phyloP scores from a whole-genome alignment of 1,140 invertebrate genomes.

The Cepaea nemoralis region DNA sequence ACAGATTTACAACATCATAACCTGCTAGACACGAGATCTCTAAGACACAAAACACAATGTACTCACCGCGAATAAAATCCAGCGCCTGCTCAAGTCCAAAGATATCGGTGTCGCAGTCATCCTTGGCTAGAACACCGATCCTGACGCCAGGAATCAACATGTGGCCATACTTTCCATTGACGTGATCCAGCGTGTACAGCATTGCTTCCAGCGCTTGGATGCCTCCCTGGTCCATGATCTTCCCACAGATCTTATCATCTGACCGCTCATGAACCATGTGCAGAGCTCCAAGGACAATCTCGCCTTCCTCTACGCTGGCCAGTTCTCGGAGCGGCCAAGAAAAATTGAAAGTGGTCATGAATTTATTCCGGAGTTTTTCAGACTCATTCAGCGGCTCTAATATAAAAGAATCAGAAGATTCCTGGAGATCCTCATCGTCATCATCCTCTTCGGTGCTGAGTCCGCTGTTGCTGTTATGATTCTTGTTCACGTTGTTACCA shows the following conservation, averaged over 20 bases:
- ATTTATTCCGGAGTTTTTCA: conserved; percentile 35
- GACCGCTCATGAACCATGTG: conserved; percentile 96
- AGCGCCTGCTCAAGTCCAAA: conserved; percentile 96
- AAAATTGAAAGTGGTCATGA: conserved; percentile 58
- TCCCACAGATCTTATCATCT: conserved; percentile 86
- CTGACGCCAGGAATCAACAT: conserved; percentile 78
- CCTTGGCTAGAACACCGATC: conserved; percentile 89
- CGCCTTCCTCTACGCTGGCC: conserved; percentile 87
- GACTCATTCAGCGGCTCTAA: conserved; percentile 1
- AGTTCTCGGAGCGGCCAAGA: conserved; percentile 86
- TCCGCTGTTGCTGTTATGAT: background rate
- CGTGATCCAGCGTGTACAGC: conserved; percentile 89
- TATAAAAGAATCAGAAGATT: background rate
- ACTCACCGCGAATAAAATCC: conserved; percentile 95
- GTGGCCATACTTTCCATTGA: conserved; percentile 75
- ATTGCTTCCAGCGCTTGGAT: conserved; percentile 89
- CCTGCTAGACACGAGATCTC: too few relatives aligned
- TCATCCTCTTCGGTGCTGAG: background rate
- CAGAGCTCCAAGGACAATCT: conserved; percentile 84
- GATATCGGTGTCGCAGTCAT: conserved; percentile 96
- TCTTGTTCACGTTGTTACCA: conserved; percentile 6
- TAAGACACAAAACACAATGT: too few relatives aligned
- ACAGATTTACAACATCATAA: too few relatives aligned
- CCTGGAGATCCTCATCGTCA: background rate
- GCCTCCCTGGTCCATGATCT: conserved; percentile 94